phyloP scores from a whole-genome alignment of 2,797 vertebrate species.

The Mionectes olivaceus region DNA sequence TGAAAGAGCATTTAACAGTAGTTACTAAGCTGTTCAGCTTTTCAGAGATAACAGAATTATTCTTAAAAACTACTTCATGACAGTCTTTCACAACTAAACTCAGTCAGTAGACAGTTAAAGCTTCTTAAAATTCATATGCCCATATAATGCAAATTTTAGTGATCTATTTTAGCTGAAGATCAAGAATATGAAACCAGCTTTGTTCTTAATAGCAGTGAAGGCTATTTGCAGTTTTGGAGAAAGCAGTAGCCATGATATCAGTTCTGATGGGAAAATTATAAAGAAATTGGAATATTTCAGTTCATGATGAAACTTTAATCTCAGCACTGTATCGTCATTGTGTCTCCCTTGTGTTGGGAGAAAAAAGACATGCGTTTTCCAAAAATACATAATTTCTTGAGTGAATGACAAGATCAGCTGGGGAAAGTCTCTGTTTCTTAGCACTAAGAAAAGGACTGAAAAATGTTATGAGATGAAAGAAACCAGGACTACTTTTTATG shows the following conservation, averaged over 20 bases:
- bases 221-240: neutral
- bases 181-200: neutral
- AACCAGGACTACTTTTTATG: neutral
- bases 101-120: neutral
- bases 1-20: conserved; percentile 8
- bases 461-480: neutral
- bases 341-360: neutral
- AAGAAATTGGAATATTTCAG: neutral
- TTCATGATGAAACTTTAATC: neutral
- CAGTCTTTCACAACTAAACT: neutral
- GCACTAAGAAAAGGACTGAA: neutral
- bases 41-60: neutral
- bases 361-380: neutral
- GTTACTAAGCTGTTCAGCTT: neutral
- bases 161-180: neutral
- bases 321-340: neutral
- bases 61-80: neutral
- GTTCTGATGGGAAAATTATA: neutral
- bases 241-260: neutral
- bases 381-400: neutral
- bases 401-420: neutral
- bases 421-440: neutral
- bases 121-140: neutral
- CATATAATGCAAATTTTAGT: neutral
- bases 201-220: neutral